A percentile compares a stretch with the other conserved stretches of the same genome.
Evolutionary conservation across 2,113 vertebrate species (phyloP).

Genomic region (Tapirus terrestris): DNA sequence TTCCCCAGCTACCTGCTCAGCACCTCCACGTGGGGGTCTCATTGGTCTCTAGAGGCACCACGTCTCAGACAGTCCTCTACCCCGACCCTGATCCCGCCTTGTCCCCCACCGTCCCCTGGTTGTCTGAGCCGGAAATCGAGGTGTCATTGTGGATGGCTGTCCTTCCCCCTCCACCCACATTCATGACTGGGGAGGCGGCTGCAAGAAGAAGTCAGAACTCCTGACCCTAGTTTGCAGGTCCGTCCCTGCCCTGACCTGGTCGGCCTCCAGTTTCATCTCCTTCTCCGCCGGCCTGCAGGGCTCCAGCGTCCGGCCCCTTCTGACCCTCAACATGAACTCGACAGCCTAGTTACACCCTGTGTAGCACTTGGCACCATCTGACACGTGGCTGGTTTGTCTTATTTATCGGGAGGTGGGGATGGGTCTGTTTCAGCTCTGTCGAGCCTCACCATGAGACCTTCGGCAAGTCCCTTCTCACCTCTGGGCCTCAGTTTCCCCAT

Average conservation of each 20-base stretch:
- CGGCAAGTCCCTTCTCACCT: neutral
- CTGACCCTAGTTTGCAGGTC: fast-evolving
- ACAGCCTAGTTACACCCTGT: neutral
- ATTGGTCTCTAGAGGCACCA: fast-evolving
- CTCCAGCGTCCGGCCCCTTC: too few relatives aligned
- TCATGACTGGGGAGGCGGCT: fast-evolving
- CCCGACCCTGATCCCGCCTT: neutral
- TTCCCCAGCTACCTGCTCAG: fast-evolving
- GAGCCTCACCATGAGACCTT: neutral
- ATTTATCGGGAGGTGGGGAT: neutral
- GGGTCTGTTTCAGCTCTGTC: neutral
- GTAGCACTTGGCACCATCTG: too few relatives aligned
- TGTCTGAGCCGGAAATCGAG: neutral
- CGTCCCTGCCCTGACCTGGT: fast-evolving
- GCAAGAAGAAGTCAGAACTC: fast-evolving
- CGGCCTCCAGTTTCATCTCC: neutral
- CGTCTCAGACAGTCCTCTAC: neutral
- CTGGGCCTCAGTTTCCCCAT: neutral
- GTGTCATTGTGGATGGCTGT: neutral
- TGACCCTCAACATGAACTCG: neutral
- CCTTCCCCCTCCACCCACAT: neutral
- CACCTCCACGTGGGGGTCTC: neutral
- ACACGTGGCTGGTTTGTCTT: neutral
- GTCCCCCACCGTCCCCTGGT: too few relatives aligned
- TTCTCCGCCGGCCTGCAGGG: too few relatives aligned